Evolutionary conservation across 1,140 invertebrate genomes (phyloP), one percentile per base, ranked within the genome.

Genomic region (Antheraea mylitta): DNA sequence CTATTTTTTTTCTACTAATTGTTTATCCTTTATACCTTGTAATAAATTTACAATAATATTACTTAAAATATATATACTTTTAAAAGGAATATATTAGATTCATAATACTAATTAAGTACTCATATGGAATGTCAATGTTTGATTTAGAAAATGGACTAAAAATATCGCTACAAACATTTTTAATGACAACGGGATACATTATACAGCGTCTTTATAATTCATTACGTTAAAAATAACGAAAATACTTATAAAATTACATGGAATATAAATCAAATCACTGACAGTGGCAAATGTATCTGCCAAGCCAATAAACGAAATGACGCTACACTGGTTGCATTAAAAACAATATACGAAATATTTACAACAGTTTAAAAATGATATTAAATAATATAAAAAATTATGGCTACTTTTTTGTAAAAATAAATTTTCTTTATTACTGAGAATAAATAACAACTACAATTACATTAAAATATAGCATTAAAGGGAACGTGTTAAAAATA

Each of bases 71-170:
- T 61, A n/a, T 22, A 63, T 63, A 64, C 58, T 61, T 71, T 66
- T 58, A 71, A 61, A 67, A 2, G 45, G 16, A 53, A 53, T 53
- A 53, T 53, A 53, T 16, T 53, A 71, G 30, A 64, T 53, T 68
- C 64, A 63, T 75, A 66, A 71, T 64, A 45, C 68, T 83, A 85
- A 77, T 85, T 85, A 85, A 85, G 83, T 85, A 85, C 83, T 79
- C 73, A 76, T 66, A 71, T 80, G 78, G 78, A 83, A 85, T 82
- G 37, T 64, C 10, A 83, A 85, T 81, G 37, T 64, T 36, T 38
- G 13, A 48, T 9, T 48, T 10, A 13, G 6, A 37, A n/a, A 64
- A 64, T 2, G 22, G 22, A 30, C 22, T 30, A 30, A 1, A 30
- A 30, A 30, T 30, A 1, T 30, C 22, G 22, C 22, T 30, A 30